Conservation (phyloP, 2,113 vertebrate species). For the Trichechus manatus region DNA sequence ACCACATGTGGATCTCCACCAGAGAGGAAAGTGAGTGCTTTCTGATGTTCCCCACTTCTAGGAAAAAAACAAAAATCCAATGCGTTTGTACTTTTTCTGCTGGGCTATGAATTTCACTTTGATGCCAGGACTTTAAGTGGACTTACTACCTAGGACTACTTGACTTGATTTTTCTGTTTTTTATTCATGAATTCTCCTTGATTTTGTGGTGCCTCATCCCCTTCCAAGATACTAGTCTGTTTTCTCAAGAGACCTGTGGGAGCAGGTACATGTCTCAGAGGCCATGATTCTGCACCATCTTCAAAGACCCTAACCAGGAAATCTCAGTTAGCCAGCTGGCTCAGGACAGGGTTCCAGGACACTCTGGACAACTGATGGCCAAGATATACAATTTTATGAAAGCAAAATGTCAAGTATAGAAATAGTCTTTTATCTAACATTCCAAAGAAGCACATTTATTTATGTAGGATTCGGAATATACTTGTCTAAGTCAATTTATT, state of each 20-base stretch:
- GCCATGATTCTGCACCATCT: neutral
- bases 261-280: neutral
- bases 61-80: neutral
- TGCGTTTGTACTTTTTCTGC: neutral
- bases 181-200: conserved; percentile 31
- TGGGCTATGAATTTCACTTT: neutral
- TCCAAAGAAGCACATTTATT: neutral
- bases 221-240: neutral
- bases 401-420: neutral
- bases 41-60: neutral
- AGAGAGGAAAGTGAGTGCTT: neutral
- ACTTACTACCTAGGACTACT: neutral
- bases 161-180: conserved; percentile 22
- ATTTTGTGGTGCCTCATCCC: neutral
- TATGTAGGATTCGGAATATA: neutral
- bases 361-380: neutral
- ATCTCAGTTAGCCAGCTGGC: neutral
- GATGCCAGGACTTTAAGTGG: neutral
- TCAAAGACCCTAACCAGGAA: neutral
- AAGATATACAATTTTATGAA: neutral
- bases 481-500: neutral
- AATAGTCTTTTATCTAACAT: neutral
- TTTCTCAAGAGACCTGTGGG: neutral
- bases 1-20: neutral
- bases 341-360: neutral